phyloP scores from a whole-genome alignment of 1,140 invertebrate genomes.

The Oscheius sp. region DNA sequence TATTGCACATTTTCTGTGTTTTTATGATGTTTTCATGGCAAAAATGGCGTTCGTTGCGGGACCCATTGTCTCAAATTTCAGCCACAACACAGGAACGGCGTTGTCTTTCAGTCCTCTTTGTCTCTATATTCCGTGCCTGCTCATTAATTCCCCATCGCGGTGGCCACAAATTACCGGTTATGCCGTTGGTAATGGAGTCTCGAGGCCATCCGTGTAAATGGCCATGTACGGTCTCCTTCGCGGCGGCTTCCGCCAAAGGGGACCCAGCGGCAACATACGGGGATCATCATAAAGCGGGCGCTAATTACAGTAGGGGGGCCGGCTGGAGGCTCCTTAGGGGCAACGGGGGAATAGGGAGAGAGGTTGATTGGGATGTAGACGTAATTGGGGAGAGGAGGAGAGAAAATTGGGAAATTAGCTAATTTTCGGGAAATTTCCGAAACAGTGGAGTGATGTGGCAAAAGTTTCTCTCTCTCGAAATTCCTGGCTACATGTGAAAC shows the following conservation, averaged over 20 bases:
- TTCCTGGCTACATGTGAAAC: no score
- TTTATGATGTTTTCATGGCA: no score
- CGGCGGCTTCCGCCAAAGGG: background rate
- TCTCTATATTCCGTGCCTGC: background rate
- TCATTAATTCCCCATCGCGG: background rate
- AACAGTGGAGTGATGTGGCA: no score
- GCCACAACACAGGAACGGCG: background rate
- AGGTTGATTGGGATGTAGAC: background rate
- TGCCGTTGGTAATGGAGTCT: constrained; percentile 10
- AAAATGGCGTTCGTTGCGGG: no score
- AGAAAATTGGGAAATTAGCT: no score
- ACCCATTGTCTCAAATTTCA: background rate
- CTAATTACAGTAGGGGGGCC: constrained; percentile 1
- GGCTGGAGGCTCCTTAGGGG: background rate
- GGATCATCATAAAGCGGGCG: constrained; percentile 10
- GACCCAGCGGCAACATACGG: background rate
- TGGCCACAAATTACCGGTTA: no score
- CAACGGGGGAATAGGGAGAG: background rate
- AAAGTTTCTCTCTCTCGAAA: no score
- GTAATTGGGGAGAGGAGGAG: constrained; percentile 1
- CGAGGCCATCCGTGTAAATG: background rate
- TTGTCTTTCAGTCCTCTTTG: background rate
- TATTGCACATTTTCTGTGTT: no score
- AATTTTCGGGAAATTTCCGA: no score
- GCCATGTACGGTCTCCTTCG: no score